phyloP scores from a whole-genome alignment of 2,797 vertebrate species.

The Ispidina lecontei region DNA sequence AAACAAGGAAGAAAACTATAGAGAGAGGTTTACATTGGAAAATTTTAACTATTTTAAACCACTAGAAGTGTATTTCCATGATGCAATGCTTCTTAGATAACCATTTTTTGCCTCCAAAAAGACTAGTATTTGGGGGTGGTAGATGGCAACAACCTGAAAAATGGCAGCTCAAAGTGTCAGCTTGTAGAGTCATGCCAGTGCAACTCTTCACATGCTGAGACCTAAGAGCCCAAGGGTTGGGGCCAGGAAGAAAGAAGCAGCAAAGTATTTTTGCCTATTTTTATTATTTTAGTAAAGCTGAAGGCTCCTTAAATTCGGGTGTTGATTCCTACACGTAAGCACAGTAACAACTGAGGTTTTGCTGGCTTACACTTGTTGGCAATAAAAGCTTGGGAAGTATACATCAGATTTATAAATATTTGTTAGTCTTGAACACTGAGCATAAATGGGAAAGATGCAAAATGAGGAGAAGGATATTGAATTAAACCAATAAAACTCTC shows the following conservation, averaged over 20 bases:
- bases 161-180: background rate
- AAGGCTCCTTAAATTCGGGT: background rate
- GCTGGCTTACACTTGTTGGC: background rate
- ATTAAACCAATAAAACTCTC: background rate
- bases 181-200: fast-evolving
- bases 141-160: background rate
- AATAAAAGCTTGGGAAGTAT: background rate
- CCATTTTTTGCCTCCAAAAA: background rate
- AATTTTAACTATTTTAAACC: background rate
- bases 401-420: background rate
- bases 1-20: background rate
- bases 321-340: fast-evolving
- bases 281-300: background rate
- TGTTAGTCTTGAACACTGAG: background rate
- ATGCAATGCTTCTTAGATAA: background rate
- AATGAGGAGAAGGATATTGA: background rate
- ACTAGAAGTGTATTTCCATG: background rate
- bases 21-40: background rate
- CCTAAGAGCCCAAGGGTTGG: background rate
- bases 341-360: background rate
- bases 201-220: background rate
- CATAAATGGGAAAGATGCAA: background rate
- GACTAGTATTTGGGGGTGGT: background rate
- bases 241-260: background rate
- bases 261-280: background rate